phyloP scores from a whole-genome alignment of 2,888 invertebrate genomes.

The Hybos culiciformis region DNA sequence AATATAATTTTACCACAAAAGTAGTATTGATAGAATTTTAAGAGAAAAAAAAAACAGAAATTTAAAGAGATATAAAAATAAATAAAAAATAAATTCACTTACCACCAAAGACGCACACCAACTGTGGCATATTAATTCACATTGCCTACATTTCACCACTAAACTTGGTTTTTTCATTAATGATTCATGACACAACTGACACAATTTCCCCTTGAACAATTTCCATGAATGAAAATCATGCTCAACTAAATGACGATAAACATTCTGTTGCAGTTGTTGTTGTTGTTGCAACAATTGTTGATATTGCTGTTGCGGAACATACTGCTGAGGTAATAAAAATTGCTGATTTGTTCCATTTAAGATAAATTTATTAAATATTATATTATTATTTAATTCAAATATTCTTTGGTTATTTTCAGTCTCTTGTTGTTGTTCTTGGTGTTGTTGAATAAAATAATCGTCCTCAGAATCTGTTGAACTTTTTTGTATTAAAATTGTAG shows the following conservation, averaged over 20 bases:
- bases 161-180: conserved; percentile 10
- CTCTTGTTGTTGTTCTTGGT: conserved; percentile 3
- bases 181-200: conserved; percentile 17
- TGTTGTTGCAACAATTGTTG: not conserved
- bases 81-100: conserved; percentile 12
- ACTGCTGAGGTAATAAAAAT: too few species aligned
- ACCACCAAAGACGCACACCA: conserved; percentile 16
- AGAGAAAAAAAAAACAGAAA: too few species aligned
- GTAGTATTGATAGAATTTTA: too few species aligned
- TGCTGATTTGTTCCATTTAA: not conserved
- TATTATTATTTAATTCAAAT: not conserved
- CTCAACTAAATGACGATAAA: conserved; percentile 1
- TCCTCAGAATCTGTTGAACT: too few species aligned
- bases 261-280: not conserved
- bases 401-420: conserved; percentile 1
- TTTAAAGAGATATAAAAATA: too few species aligned
- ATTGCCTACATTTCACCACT: conserved; percentile 15
- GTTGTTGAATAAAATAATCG: too few species aligned
- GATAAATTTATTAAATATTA: not conserved
- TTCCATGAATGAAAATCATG: conserved; percentile 15
- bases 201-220: conserved; percentile 15
- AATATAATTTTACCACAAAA: too few species aligned
- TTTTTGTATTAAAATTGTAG: too few species aligned
- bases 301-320: not conserved
- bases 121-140: conserved; percentile 16